Evolutionary conservation across 2,888 invertebrate species (phyloP).

Genomic region (Temnothorax ravouxi): DNA sequence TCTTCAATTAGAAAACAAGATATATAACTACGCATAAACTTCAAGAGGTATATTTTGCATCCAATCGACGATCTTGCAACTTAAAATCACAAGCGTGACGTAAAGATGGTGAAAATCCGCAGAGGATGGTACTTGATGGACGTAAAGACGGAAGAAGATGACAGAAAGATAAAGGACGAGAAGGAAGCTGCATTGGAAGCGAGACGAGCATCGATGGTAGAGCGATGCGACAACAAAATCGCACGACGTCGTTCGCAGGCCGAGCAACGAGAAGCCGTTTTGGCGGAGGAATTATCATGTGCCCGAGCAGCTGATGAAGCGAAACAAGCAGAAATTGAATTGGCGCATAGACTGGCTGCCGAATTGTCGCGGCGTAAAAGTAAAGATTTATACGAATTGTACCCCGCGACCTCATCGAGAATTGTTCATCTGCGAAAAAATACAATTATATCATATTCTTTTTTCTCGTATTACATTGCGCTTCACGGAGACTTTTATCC

Average conservation of each 20-base stretch:
- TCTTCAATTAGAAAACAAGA: neutral
- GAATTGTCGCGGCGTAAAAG: conserved; percentile 58
- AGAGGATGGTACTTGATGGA: conserved; percentile 1
- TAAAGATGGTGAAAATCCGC: conserved; percentile 15
- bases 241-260: conserved; percentile 53
- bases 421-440: neutral
- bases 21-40: neutral
- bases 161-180: conserved; percentile 23
- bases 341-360: conserved; percentile 43
- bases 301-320: conserved; percentile 8
- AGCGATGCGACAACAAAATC: conserved; percentile 61
- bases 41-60: neutral
- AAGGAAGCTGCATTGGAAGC: conserved; percentile 32
- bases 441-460: neutral
- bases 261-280: conserved; percentile 50
- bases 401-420: neutral
- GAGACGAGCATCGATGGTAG: conserved; percentile 31
- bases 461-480: neutral
- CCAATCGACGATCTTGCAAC: neutral
- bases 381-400: conserved; percentile 13
- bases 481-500: neutral
- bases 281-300: conserved; percentile 30
- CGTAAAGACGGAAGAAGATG: neutral
- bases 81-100: neutral
- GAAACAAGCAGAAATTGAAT: conserved; percentile 41